A percentile compares a stretch with the other conserved stretches of the same genome.
Conservation (phyloP, 2,113 vertebrate species). For the Tyrannus savana region DNA sequence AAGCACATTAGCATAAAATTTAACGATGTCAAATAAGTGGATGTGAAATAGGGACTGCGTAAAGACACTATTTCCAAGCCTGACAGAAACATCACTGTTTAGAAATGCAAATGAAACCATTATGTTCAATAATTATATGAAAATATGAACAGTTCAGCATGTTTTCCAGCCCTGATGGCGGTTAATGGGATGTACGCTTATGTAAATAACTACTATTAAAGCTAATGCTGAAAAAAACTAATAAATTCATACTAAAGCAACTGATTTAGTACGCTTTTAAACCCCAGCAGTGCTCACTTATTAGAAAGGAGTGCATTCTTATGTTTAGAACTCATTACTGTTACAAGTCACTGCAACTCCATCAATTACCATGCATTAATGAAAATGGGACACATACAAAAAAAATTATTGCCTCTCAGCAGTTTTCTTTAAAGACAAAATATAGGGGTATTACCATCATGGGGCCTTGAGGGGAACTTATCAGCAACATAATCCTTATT, state of each 20-base stretch:
- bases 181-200: conserved; percentile 89
- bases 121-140: conserved; percentile 91
- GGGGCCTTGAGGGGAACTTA: conserved; percentile 77
- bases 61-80: conserved; percentile 84
- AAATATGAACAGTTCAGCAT: conserved; percentile 90
- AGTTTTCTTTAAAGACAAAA: conserved; percentile 85
- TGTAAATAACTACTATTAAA: conserved; percentile 91
- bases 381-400: conserved; percentile 83
- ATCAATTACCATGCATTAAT: conserved; percentile 86
- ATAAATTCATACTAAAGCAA: conserved; percentile 89
- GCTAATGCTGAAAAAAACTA: conserved; percentile 88
- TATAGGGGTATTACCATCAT: conserved; percentile 79
- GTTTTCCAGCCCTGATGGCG: conserved; percentile 87
- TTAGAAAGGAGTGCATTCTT: conserved; percentile 87
- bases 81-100: conserved; percentile 86
- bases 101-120: conserved; percentile 89
- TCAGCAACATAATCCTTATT: conserved; percentile 77
- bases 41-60: conserved; percentile 85
- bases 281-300: conserved; percentile 85
- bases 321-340: conserved; percentile 87
- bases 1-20: conserved; percentile 86
- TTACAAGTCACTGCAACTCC: conserved; percentile 84
- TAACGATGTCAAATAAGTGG: conserved; percentile 86
- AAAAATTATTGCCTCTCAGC: conserved; percentile 83
- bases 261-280: conserved; percentile 89